Percentiles rank a stretch among this genome's conserved stretches.
Conservation (phyloP, 2,797 vertebrate species). For the Poeciliopsis paucimaculata region DNA sequence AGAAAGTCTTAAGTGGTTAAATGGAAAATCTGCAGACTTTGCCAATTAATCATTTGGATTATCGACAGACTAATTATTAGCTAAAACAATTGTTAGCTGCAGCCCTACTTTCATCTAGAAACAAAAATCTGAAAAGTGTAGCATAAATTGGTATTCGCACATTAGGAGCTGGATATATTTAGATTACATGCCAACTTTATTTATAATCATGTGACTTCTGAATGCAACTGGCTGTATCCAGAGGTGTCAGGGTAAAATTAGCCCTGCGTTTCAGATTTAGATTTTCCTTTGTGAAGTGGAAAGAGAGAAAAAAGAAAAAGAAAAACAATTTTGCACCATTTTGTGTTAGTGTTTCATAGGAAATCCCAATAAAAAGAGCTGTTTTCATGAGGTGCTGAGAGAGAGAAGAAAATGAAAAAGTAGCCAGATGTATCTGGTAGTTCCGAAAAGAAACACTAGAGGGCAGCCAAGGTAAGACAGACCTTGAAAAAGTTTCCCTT, state of each 20-base stretch:
- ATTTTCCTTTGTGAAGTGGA: neutral
- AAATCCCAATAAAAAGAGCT: neutral
- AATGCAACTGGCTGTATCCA: neutral
- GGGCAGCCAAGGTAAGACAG: neutral
- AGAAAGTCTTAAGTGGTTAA: no score
- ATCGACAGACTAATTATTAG: no score
- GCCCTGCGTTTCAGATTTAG: neutral
- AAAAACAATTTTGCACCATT: neutral
- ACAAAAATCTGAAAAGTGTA: no score
- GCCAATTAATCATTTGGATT: no score
- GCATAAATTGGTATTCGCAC: neutral
- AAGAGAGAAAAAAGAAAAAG: no score
- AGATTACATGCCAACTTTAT: neutral
- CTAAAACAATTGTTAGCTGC: no score
- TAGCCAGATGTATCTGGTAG: neutral
- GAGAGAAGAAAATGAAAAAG: neutral
- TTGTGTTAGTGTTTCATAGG: neutral
- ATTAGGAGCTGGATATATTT: neutral
- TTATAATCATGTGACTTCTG: neutral
- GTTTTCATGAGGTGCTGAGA: neutral
- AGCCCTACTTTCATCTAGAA: no score
- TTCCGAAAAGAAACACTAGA: neutral
- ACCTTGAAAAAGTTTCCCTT: neutral
- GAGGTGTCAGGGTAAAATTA: neutral
- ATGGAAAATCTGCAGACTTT: no score